Percentiles rank a stretch among this genome's conserved stretches.
Conservation (phyloP, 2,888 invertebrate genomes). For the Argyra leucocephala region DNA sequence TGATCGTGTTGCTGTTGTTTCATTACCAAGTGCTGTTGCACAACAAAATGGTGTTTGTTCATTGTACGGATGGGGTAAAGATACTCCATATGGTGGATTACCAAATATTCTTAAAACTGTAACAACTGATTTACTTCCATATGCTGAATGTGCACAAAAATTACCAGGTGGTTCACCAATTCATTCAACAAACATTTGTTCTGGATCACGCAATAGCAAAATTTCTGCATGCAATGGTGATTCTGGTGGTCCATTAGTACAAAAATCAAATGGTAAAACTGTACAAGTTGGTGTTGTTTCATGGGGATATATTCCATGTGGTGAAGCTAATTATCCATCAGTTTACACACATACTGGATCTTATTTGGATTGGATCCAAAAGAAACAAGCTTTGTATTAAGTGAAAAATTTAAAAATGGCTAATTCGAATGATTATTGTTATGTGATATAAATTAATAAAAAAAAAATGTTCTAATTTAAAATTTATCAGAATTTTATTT, state of each 20-base stretch:
- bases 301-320: slow-evolving; percentile 46
- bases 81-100: slow-evolving; percentile 27
- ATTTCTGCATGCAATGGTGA: slow-evolving; percentile 44
- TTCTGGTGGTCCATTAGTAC: slow-evolving; percentile 39
- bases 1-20: slow-evolving; percentile 18
- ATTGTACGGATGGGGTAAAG: slow-evolving; percentile 34
- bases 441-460: no score
- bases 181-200: slow-evolving; percentile 30
- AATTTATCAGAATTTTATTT: no score
- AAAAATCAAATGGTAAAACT: slow-evolving; percentile 9
- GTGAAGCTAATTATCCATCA: slow-evolving; percentile 36
- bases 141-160: slow-evolving; percentile 22
- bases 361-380: slow-evolving; percentile 34
- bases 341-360: slow-evolving; percentile 39
- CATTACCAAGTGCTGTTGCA: slow-evolving; percentile 14
- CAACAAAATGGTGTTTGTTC: slow-evolving; percentile 17
- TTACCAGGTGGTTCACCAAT: slow-evolving; percentile 28
- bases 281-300: slow-evolving; percentile 44
- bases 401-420: no score
- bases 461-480: no score
- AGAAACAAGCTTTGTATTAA: slow-evolving; percentile 16
- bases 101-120: slow-evolving; percentile 33
- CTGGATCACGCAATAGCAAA: slow-evolving; percentile 40
- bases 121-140: slow-evolving; percentile 21
- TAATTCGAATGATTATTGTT: no score